A percentile compares a stretch with the other conserved stretches of the same genome.
Conservation (phyloP, 2,113 vertebrate genomes). For the Xiphias gladius region DNA sequence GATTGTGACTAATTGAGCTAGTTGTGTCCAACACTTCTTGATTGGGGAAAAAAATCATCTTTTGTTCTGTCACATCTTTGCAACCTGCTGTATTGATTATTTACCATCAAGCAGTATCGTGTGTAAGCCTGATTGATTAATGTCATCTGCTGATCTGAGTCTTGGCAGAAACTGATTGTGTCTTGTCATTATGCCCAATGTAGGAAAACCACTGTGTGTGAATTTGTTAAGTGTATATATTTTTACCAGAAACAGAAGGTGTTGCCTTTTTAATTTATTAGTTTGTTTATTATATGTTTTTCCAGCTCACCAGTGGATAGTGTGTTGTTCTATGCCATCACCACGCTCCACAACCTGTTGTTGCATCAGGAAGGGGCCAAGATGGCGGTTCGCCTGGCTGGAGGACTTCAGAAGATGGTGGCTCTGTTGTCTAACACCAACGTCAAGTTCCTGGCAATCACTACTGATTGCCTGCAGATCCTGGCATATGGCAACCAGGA, state of each 20-base stretch:
- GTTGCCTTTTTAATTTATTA: neutral
- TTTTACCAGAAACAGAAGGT: neutral
- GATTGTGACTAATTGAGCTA: too few relatives aligned
- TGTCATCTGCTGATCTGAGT: neutral
- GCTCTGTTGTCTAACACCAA: slow-evolving; percentile 98
- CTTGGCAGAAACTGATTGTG: neutral
- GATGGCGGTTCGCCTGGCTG: slow-evolving; percentile 98
- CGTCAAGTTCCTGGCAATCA: slow-evolving; percentile 98
- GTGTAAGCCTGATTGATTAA: neutral
- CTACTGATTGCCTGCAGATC: slow-evolving; percentile 98
- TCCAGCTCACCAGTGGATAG: slow-evolving; percentile 96
- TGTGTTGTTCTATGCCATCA: slow-evolving; percentile 98
- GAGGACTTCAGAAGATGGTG: slow-evolving; percentile 99
- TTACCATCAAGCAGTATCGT: neutral
- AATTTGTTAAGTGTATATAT: neutral
- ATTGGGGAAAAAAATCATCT: too few relatives aligned
- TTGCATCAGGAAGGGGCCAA: slow-evolving; percentile 98
- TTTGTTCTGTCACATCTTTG: too few relatives aligned
- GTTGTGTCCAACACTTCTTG: neutral
- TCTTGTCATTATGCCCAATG: neutral
- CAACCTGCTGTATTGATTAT: neutral
- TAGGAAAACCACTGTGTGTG: neutral
- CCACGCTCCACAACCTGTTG: slow-evolving; percentile 97
- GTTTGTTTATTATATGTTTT: neutral
- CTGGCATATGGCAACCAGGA: slow-evolving; percentile 99